A percentile compares a stretch with the other conserved stretches of the same genome.
Conservation (phyloP, 2,113 vertebrate genomes). For the Vireo altiloquus region DNA sequence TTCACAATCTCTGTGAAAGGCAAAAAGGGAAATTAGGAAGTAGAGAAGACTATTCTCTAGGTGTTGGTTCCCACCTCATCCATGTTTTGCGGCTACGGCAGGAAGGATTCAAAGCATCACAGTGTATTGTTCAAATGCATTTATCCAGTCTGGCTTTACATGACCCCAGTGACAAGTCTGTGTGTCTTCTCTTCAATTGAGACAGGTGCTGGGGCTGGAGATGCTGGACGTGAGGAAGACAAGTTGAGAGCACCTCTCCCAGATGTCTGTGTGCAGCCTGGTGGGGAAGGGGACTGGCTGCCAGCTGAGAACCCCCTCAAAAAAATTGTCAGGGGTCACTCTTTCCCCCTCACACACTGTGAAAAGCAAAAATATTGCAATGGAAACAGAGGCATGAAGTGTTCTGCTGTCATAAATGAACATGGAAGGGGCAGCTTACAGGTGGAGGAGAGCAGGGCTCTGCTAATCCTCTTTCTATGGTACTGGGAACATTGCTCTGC, state of each 20-base stretch:
- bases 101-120: background rate
- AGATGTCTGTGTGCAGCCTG: background rate
- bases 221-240: background rate
- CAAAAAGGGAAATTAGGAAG: background rate
- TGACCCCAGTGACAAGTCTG: background rate
- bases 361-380: background rate
- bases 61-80: background rate
- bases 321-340: background rate
- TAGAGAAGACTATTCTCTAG: background rate
- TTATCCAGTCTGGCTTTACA: background rate
- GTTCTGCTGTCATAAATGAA: background rate
- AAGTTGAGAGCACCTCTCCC: background rate
- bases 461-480: background rate
- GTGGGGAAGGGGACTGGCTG: background rate
- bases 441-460: background rate
- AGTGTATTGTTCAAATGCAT: background rate
- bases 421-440: rapidly evolving
- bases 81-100: background rate
- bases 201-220: background rate
- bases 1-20: background rate
- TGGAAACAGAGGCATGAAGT: rapidly evolving
- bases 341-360: background rate
- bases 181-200: background rate
- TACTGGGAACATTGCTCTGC: background rate
- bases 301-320: background rate